These are phyloP conservation scores for Shargacucullia verbasci DNA, from an alignment of 2,888 invertebrate species.

Conservation along the genomic window DNA sequence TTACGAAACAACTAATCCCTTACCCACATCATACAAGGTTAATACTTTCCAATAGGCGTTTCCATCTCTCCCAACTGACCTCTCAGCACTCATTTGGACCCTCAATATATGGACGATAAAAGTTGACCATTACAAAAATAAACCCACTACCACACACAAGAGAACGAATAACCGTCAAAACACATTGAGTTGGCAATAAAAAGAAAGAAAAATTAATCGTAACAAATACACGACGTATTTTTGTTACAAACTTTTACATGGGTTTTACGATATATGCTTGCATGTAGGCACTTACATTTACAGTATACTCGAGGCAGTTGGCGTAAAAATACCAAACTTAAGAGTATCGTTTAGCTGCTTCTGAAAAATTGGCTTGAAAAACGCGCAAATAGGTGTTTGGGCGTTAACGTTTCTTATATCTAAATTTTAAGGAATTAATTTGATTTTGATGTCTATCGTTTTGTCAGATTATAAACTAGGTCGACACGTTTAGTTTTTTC, in stretches of 20 bases:
- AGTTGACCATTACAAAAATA: slow-evolving; percentile 46
- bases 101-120: slow-evolving; percentile 36
- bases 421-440: too few species aligned
- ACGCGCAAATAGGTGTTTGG: too few species aligned
- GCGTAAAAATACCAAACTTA: not conserved
- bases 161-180: slow-evolving; percentile 34
- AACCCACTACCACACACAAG: slow-evolving; percentile 16
- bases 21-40: not conserved
- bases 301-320: slow-evolving; percentile 1
- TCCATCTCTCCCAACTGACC: slow-evolving; percentile 14
- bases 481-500: too few species aligned
- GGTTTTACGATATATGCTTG: slow-evolving; percentile 15
- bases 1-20: not conserved
- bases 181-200: slow-evolving; percentile 37
- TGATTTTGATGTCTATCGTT: too few species aligned
- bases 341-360: not conserved
- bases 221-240: slow-evolving; percentile 38
- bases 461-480: too few species aligned
- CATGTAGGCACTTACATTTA: slow-evolving; percentile 1
- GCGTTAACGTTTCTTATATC: too few species aligned
- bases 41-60: slow-evolving; percentile 15
- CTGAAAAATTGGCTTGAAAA: too few species aligned
- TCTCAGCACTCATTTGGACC: slow-evolving; percentile 18
- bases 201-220: slow-evolving; percentile 36
- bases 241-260: slow-evolving; percentile 33